A percentile compares a stretch with the other conserved stretches of the same genome.
phyloP scores from a whole-genome alignment of 2,888 invertebrate genomes.

The Schrankia costaestrigalis region DNA sequence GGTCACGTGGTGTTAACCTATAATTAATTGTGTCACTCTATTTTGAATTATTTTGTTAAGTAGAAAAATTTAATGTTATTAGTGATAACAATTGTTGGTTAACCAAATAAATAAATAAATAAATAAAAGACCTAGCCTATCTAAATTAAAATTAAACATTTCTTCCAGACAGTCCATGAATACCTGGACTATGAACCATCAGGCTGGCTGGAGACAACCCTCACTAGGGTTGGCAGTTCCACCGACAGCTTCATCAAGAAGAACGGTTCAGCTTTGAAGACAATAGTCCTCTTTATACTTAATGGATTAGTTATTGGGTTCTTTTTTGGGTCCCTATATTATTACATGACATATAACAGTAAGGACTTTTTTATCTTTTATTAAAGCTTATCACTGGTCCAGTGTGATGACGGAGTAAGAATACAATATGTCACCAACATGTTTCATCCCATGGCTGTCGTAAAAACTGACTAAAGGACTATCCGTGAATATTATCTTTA shows the following conservation, averaged over 20 bases:
- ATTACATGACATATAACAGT: conserved; percentile 59
- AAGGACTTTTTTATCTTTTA: conserved; percentile 14
- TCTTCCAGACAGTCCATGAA: conserved; percentile 46
- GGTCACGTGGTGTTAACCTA: no score
- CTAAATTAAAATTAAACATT: neutral
- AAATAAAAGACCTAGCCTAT: no score
- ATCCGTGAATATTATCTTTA: no score
- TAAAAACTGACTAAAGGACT: no score
- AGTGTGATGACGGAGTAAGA: neutral
- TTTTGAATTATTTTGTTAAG: no score
- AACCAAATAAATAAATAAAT: no score
- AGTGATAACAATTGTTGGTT: no score
- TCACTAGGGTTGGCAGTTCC: conserved; percentile 45
- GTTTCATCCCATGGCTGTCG: no score
- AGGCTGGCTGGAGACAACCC: conserved; percentile 57
- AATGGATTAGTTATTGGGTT: conserved; percentile 61
- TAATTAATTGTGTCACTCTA: no score
- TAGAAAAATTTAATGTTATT: no score
- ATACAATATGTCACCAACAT: no score
- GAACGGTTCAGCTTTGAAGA: conserved; percentile 45
- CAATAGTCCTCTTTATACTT: conserved; percentile 42
- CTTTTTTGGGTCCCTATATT: conserved; percentile 61
- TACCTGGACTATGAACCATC: conserved; percentile 56
- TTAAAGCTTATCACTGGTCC: neutral
- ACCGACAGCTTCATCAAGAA: conserved; percentile 56